Evolutionary conservation across 2,113 vertebrate species (phyloP).

Genomic region (Notothenia rossii): DNA sequence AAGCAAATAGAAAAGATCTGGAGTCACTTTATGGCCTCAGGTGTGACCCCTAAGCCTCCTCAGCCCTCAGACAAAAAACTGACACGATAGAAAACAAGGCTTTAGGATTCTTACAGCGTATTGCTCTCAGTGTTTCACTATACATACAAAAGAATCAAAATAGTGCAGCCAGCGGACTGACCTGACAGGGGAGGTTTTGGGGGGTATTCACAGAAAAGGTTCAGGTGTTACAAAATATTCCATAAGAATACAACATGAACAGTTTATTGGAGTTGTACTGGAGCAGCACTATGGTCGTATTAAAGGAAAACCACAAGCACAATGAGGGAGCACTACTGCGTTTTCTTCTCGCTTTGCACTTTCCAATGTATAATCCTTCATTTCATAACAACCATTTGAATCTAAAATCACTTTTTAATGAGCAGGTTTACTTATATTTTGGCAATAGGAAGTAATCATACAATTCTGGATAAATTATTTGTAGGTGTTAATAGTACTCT

Average conservation of each 20-base stretch:
- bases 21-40: conserved; percentile 10
- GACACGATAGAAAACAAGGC: conserved; percentile 77
- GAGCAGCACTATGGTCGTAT: conserved; percentile 59
- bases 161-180: conserved; percentile 56
- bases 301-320: conserved; percentile 52
- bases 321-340: conserved; percentile 28
- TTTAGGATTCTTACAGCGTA: conserved; percentile 73
- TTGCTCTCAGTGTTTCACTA: conserved; percentile 77
- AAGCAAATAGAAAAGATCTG: conserved; percentile 43
- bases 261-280: conserved; percentile 58
- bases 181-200: conserved; percentile 13
- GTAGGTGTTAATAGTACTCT: conserved; percentile 71
- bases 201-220: conserved; percentile 63
- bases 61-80: conserved; percentile 50
- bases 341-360: not conserved
- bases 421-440: conserved; percentile 51
- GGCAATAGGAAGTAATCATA: conserved; percentile 63
- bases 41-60: conserved; percentile 29
- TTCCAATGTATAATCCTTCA: conserved; percentile 30
- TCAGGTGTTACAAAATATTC: conserved; percentile 69
- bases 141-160: conserved; percentile 77
- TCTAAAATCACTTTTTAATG: conserved; percentile 45
- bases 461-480: conserved; percentile 68
- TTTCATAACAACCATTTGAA: conserved; percentile 36
- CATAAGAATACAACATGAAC: conserved; percentile 55